These are phyloP conservation scores for Diuraphis noxia DNA, from an alignment of 1,140 invertebrate genomes.

Conservation along the genomic window DNA sequence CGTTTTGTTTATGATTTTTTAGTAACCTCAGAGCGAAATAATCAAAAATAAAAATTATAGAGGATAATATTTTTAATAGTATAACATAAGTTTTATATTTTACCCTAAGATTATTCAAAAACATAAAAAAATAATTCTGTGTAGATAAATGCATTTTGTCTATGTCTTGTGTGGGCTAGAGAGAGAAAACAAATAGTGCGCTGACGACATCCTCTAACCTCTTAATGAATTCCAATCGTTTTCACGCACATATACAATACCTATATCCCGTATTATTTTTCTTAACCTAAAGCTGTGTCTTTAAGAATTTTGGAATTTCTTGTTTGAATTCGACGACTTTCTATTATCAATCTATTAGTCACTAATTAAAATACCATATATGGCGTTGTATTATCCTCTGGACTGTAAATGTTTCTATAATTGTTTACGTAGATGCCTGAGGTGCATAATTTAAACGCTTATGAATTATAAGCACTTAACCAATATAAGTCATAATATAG, in stretches of 20 bases:
- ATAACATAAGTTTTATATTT: too few relatives aligned
- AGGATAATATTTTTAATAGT: too few relatives aligned
- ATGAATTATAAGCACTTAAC: background rate
- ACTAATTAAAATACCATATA: background rate
- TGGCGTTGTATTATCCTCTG: background rate
- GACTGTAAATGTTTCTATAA: background rate
- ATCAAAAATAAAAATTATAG: too few relatives aligned
- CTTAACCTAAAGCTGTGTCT: background rate
- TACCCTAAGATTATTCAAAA: too few relatives aligned
- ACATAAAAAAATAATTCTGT: too few relatives aligned
- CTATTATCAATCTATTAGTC: background rate
- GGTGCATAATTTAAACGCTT: background rate
- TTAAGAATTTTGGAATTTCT: background rate
- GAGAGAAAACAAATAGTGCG: too few relatives aligned
- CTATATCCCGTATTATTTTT: background rate
- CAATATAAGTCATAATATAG: background rate
- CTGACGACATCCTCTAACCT: too few relatives aligned
- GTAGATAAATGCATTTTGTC: too few relatives aligned
- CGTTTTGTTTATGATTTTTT: too few relatives aligned
- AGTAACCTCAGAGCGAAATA: too few relatives aligned
- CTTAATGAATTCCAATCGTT: background rate
- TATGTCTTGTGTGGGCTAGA: too few relatives aligned
- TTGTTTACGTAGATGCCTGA: background rate
- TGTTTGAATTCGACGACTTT: background rate
- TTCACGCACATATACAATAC: background rate